Evolutionary conservation across 2,797 vertebrate genomes (phyloP), one percentile per base, ranked within the genome.

Genomic region (Ctenopoma multispine): DNA sequence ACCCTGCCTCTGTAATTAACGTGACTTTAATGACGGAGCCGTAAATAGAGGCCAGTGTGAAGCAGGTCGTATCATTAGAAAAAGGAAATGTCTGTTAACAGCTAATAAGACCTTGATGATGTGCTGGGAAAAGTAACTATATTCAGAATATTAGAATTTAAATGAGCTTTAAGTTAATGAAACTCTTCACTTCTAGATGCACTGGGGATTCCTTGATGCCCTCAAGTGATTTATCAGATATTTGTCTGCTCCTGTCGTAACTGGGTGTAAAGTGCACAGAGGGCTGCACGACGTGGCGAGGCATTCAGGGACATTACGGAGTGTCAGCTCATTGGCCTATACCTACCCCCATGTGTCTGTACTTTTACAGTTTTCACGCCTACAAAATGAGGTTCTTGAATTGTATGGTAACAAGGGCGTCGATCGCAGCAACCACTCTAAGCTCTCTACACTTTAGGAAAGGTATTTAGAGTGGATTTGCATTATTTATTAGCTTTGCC

Each of bases 401-500:
- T 80, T 62, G 38, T 69, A 17, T 57, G 82, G 71, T 80, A 80
- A 87, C 76, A 72, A 69, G 51, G 31, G 67, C 81, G 86, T 90
- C 83, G 83, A 67, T 70, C 50, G 3, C 21, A 11, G 18, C n/a
- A 31, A 63, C 85, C 85, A 57, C 44, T 61, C 44, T 87, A 85
- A 91, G 88, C 85, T 82, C 82, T 79, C 65, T 71, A 20, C 57
- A 84, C 67, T 88, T 67, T 83, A 86, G 86, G 73, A 87, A 85
- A 81, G 61, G 71, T 70, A 69, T 76, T 81, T 75, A 75, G 68
- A 88, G 79, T 84, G 81, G 84, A 89, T 92, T 88, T 90, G 76
- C 89, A 92, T 91, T 84, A 88, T 90, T 89, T 90, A 89, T 87
- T 87, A 86, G 87, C 79, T 83, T 85, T 82, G 72, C 61, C 60